These are phyloP conservation scores for Phoebastria nigripes DNA, from an alignment of 2,797 vertebrate genomes.

Conservation along the genomic window DNA sequence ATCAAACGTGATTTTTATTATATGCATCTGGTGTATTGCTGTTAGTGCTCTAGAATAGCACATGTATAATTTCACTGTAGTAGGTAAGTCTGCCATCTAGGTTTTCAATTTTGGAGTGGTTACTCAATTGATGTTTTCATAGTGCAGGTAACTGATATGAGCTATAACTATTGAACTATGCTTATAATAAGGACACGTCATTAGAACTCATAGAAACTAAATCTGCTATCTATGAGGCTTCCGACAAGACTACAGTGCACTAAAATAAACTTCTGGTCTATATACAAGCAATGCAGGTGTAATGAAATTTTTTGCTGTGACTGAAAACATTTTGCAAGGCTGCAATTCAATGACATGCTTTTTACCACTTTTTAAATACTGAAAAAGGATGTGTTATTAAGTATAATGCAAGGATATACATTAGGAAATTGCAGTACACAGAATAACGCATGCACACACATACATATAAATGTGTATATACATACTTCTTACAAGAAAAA, in stretches of 20 bases:
- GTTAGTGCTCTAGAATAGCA: neutral
- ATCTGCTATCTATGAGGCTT: neutral
- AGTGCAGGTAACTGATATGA: neutral
- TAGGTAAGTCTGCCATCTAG: neutral
- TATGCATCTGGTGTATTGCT: constrained; percentile 1
- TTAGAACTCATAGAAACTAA: neutral
- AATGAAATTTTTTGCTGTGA: neutral
- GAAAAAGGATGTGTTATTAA: neutral
- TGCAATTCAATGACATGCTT: neutral
- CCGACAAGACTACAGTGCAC: neutral
- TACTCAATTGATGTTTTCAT: neutral
- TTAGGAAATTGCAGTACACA: neutral
- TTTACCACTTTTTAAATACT: neutral
- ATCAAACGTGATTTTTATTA: constrained; percentile 45
- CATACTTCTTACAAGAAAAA: neutral
- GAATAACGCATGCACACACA: neutral
- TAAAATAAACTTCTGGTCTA: neutral
- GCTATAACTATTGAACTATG: neutral
- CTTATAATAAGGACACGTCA: neutral
- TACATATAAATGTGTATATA: neutral
- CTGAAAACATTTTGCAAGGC: neutral
- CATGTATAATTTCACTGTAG: neutral
- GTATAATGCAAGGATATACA: neutral
- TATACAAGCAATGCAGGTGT: neutral
- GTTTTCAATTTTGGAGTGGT: neutral